Percentiles rank a stretch among this genome's conserved stretches.
Evolutionary conservation across 1,140 invertebrate species (phyloP).

Genomic region (Neodiprion lecontei): DNA sequence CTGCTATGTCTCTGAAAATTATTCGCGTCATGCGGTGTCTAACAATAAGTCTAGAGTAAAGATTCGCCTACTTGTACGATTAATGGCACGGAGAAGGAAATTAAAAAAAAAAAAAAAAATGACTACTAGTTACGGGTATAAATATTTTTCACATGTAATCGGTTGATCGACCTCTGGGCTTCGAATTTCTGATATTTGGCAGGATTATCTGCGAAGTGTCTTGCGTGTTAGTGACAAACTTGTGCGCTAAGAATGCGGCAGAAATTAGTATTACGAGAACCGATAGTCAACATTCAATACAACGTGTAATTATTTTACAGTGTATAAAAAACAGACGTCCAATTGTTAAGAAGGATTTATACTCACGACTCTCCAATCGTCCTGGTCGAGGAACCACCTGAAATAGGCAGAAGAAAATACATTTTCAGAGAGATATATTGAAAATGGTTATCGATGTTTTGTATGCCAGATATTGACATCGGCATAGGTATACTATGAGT

Average conservation of each 20-base stretch:
- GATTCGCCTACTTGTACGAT: slow-evolving; percentile 22
- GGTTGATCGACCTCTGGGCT: neutral
- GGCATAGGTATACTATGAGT: slow-evolving; percentile 8
- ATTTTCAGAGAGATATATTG: slow-evolving; percentile 18
- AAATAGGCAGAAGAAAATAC: slow-evolving; percentile 36
- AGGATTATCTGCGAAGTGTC: neutral
- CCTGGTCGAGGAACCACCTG: slow-evolving; percentile 50
- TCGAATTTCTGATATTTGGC: neutral
- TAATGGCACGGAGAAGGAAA: slow-evolving; percentile 15
- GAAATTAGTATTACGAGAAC: neutral
- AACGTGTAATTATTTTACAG: no score
- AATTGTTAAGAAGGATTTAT: slow-evolving; percentile 22
- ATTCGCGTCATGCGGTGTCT: slow-evolving; percentile 41
- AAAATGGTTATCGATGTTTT: slow-evolving; percentile 26
- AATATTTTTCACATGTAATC: slow-evolving; percentile 28
- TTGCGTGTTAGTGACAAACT: neutral
- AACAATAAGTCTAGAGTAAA: slow-evolving; percentile 27
- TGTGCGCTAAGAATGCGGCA: neutral
- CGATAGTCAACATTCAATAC: no score
- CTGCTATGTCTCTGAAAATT: slow-evolving; percentile 57
- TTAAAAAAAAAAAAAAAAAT: slow-evolving; percentile 5
- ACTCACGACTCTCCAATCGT: slow-evolving; percentile 60
- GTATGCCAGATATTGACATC: slow-evolving; percentile 19
- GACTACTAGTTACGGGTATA: no score
- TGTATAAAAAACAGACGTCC: no score